Conservation (phyloP, 2,888 invertebrate species). For the Drosophila antonietae region DNA sequence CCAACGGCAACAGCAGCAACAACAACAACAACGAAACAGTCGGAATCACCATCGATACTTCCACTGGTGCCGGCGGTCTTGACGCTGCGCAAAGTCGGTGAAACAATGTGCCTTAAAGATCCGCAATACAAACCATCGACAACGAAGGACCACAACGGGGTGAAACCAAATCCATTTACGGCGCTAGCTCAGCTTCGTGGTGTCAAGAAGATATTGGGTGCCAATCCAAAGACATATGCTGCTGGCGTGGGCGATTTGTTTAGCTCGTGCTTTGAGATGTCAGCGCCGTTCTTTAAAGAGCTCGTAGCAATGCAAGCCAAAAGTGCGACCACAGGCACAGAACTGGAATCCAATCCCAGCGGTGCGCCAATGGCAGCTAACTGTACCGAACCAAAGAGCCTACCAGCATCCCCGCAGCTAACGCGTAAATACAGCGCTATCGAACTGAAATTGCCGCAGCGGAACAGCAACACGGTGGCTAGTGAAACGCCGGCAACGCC, state of each 20-base stretch:
- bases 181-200: constrained; percentile 91
- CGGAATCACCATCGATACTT: constrained; percentile 61
- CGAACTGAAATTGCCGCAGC: constrained; percentile 78
- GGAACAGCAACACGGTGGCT: constrained; percentile 46
- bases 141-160: constrained; percentile 82
- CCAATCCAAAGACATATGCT: constrained; percentile 85
- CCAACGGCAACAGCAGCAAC: constrained; percentile 24
- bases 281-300: constrained; percentile 87
- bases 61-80: constrained; percentile 84
- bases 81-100: constrained; percentile 90
- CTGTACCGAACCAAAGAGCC: constrained; percentile 85
- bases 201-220: constrained; percentile 92
- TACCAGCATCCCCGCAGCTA: constrained; percentile 86
- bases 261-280: constrained; percentile 91
- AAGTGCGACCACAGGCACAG: constrained; percentile 33
- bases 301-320: constrained; percentile 80
- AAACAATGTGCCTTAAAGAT: constrained; percentile 94
- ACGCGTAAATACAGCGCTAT: constrained; percentile 83
- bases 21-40: constrained; percentile 36
- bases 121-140: constrained; percentile 90
- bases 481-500: constrained; percentile 31
- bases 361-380: constrained; percentile 20
- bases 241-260: constrained; percentile 87
- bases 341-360: constrained; percentile 6
- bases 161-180: constrained; percentile 89